Percentiles rank a stretch among this genome's conserved stretches.
These are phyloP conservation scores for Gymnobelideus leadbeateri DNA, from an alignment of 2,113 vertebrate species.

Conservation along the genomic window DNA sequence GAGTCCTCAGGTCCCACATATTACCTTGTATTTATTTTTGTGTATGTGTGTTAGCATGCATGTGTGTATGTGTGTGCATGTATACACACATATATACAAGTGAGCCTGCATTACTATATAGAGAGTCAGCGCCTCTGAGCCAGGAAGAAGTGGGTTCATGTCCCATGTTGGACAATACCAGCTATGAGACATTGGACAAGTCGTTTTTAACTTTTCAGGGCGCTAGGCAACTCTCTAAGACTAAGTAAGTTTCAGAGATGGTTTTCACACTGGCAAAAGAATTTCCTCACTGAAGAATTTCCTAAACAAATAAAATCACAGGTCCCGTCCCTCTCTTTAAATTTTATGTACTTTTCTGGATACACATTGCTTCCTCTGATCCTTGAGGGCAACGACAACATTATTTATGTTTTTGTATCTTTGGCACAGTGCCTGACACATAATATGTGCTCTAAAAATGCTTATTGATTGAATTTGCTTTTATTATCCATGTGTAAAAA, in stretches of 20 bases:
- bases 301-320: background rate
- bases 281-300: background rate
- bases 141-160: background rate
- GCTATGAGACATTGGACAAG: background rate
- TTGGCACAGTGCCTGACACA: background rate
- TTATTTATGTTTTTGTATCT: background rate
- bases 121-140: background rate
- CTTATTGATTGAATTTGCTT: background rate
- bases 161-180: background rate
- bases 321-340: background rate
- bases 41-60: too few species aligned
- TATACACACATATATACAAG: background rate
- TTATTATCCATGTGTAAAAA: background rate
- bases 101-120: background rate
- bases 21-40: background rate
- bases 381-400: background rate
- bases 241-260: too few species aligned
- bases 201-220: background rate
- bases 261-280: background rate
- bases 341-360: background rate
- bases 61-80: too few species aligned
- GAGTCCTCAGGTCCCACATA: background rate
- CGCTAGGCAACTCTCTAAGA: background rate
- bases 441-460: background rate
- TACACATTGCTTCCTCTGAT: background rate